Conservation (phyloP, 2,888 invertebrate genomes). For the Gastrophysa polygoni region DNA sequence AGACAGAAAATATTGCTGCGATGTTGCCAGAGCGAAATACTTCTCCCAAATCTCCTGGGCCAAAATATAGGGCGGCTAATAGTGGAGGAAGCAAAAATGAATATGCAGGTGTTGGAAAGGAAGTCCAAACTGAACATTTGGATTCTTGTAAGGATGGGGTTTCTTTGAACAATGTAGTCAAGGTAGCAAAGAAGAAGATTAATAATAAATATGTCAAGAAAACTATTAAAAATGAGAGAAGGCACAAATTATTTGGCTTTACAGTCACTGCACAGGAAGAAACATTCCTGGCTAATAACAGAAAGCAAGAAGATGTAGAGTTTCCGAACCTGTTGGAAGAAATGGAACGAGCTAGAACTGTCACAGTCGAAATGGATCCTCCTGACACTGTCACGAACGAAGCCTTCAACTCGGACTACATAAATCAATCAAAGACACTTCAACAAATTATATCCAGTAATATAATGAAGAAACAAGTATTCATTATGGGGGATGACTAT, state of each 20-base stretch:
- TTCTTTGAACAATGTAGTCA: neutral
- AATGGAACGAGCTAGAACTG: neutral
- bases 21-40: too few species aligned
- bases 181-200: neutral
- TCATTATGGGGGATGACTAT: neutral
- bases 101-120: too few species aligned
- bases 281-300: neutral
- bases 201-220: neutral
- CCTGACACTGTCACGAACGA: neutral
- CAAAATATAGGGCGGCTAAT: too few species aligned
- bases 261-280: neutral
- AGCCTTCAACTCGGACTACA: too few species aligned
- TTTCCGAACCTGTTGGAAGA: neutral
- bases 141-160: too few species aligned
- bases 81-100: too few species aligned
- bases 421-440: neutral
- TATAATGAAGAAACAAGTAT: neutral
- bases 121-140: too few species aligned
- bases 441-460: neutral
- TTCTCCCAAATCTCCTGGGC: too few species aligned
- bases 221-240: neutral
- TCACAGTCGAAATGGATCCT: neutral
- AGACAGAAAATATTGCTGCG: neutral
- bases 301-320: neutral
- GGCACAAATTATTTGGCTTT: neutral